Evolutionary conservation across 2,888 invertebrate species (phyloP), one percentile per base, ranked within the genome.

Genomic region (Erannis defoliaria): DNA sequence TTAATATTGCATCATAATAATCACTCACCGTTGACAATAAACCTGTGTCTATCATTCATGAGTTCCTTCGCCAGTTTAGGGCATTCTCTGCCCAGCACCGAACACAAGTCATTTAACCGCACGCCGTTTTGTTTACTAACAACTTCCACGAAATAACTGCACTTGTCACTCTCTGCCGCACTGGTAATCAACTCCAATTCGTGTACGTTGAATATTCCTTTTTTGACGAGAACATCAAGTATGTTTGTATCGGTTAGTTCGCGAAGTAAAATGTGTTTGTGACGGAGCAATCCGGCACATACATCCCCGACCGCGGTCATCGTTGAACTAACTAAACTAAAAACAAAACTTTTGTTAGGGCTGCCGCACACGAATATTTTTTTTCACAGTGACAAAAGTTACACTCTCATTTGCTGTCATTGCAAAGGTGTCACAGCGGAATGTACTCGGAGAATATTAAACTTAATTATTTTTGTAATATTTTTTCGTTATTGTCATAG

Each of bases 181-280:
- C 90, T 84, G 10, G 89, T 87, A 68, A 93, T 88, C 65, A 86
- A 88, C 82, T 95, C 95, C 70, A 95, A 93, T 73, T 95, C 95
- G 72, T 94, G 93, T 68, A 94, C 88, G 75, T 90, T 94, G 64
- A 95, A 93, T 68, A 95, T 92, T 50, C 95, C 94, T 77, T 95
- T 95, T 80, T 95, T 95, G 56, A 95, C 94, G 62, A 95, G 89
- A 67, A 94, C 94, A 66, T 94, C 94, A 70, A 95, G 78, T 53
- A 95, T 86, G 82, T 95, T 94, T 66, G 95, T 95, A 70, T 94
- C 94, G 77, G 93, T 91, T 71, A 95, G 82, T 88, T 95, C 95
- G 63, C 94, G 93, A 75, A 95, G 90, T 74, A 95, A 93, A 63
- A 94, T 94, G 49, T 93, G 89, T 85, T 94, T 94, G 84, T 95